phyloP scores from a whole-genome alignment of 2,888 invertebrate genomes.

The Eilema caniola region DNA sequence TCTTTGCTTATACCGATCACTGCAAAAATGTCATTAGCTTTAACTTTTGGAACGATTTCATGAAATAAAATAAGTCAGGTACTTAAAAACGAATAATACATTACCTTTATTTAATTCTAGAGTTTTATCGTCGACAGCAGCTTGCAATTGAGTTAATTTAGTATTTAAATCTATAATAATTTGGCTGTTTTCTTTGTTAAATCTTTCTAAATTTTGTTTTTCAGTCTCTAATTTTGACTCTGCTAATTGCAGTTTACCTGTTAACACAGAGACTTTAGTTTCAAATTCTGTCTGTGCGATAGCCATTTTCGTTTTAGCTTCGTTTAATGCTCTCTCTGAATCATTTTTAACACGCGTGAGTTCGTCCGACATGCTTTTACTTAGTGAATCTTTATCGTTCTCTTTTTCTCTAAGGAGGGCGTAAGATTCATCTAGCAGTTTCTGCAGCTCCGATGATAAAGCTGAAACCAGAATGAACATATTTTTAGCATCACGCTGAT shows the following conservation, averaged over 20 bases:
- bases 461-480: slow-evolving; percentile 65
- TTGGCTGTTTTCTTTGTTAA: slow-evolving; percentile 81
- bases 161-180: slow-evolving; percentile 81
- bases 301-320: slow-evolving; percentile 88
- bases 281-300: slow-evolving; percentile 89
- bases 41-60: not conserved
- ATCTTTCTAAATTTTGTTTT: slow-evolving; percentile 80
- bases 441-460: slow-evolving; percentile 82
- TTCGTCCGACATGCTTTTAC: slow-evolving; percentile 84
- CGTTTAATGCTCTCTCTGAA: slow-evolving; percentile 82
- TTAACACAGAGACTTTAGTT: slow-evolving; percentile 85
- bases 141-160: slow-evolving; percentile 80
- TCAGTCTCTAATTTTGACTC: slow-evolving; percentile 82
- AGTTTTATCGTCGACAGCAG: slow-evolving; percentile 82
- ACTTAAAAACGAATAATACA: not conserved
- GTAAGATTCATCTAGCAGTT: slow-evolving; percentile 83
- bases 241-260: slow-evolving; percentile 83
- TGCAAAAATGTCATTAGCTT: slow-evolving; percentile 55
- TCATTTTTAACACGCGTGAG: slow-evolving; percentile 77
- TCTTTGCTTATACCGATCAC: slow-evolving; percentile 80
- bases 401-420: slow-evolving; percentile 84
- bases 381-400: slow-evolving; percentile 81
- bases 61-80: not conserved
- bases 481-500: not conserved
- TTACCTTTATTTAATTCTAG: slow-evolving; percentile 84